Percentiles rank a stretch among this genome's conserved stretches.
Conservation (phyloP, 2,888 invertebrate genomes). For the Frankliniella fusca region DNA sequence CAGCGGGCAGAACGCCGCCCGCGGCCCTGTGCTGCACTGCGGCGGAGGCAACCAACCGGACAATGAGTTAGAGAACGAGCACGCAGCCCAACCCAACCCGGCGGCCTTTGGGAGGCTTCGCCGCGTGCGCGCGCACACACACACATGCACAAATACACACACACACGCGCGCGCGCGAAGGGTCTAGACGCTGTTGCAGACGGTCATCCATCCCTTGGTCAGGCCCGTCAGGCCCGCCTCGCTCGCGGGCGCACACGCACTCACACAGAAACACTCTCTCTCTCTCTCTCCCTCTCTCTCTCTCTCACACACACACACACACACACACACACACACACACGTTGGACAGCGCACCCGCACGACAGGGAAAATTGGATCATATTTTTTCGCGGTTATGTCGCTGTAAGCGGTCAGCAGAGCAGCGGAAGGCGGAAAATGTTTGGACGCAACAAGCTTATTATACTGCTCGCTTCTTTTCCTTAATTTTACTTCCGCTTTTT, state of each 20-base stretch:
- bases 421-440: too few relatives aligned
- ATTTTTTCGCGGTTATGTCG: conserved; percentile 6
- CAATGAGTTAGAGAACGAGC: conserved; percentile 1
- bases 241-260: not conserved
- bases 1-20: not conserved
- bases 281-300: too few relatives aligned
- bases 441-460: too few relatives aligned
- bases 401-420: not conserved
- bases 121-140: not conserved
- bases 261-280: too few relatives aligned
- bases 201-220: too few relatives aligned
- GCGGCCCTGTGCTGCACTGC: not conserved
- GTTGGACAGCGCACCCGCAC: not conserved
- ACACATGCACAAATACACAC: too few relatives aligned
- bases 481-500: too few relatives aligned
- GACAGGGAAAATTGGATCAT: conserved; percentile 4
- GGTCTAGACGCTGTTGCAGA: too few relatives aligned
- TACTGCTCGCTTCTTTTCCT: too few relatives aligned
- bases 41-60: not conserved
- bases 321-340: not conserved
- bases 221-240: not conserved
- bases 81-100: not conserved
- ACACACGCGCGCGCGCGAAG: too few relatives aligned
- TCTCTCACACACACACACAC: not conserved
- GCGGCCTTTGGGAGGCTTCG: not conserved